A percentile compares a stretch with the other conserved stretches of the same genome.
Evolutionary conservation across 2,113 vertebrate genomes (phyloP).

Genomic region (Chamaetylas fuelleborni): DNA sequence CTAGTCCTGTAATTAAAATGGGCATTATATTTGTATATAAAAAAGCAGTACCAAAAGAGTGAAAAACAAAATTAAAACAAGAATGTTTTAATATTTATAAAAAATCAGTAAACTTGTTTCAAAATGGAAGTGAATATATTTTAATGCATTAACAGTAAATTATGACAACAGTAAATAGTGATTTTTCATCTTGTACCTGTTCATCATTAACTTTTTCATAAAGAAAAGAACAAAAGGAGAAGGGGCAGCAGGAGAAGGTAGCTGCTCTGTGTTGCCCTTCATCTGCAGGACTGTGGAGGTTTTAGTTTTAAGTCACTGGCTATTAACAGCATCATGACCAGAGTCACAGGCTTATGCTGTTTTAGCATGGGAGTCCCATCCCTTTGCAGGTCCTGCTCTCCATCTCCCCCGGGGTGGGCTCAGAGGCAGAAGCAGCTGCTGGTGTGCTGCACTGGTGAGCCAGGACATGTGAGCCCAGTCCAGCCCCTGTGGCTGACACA

Average conservation of each 20-base stretch:
- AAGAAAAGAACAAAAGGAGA: background rate
- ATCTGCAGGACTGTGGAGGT: background rate
- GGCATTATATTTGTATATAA: background rate
- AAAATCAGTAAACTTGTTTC: background rate
- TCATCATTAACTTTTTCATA: background rate
- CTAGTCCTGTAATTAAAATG: background rate
- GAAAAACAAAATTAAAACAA: background rate
- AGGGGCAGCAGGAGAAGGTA: background rate
- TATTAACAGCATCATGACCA: background rate
- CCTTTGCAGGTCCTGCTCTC: background rate
- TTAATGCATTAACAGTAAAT: background rate
- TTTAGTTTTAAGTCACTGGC: background rate
- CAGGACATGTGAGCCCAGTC: background rate
- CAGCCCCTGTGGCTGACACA: background rate
- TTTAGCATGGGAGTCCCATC: background rate
- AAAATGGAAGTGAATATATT: background rate
- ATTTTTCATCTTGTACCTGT: background rate
- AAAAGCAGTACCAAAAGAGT: background rate
- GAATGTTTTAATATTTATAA: background rate
- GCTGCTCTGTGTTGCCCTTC: background rate
- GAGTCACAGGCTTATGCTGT: background rate
- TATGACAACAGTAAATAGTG: background rate
- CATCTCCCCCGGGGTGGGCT: background rate
- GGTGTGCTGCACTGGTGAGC: background rate
- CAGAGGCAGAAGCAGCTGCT: background rate